A percentile compares a stretch with the other conserved stretches of the same genome.
These are phyloP conservation scores for Pseudopodoces humilis DNA, from an alignment of 2,113 vertebrate genomes.

Conservation along the genomic window DNA sequence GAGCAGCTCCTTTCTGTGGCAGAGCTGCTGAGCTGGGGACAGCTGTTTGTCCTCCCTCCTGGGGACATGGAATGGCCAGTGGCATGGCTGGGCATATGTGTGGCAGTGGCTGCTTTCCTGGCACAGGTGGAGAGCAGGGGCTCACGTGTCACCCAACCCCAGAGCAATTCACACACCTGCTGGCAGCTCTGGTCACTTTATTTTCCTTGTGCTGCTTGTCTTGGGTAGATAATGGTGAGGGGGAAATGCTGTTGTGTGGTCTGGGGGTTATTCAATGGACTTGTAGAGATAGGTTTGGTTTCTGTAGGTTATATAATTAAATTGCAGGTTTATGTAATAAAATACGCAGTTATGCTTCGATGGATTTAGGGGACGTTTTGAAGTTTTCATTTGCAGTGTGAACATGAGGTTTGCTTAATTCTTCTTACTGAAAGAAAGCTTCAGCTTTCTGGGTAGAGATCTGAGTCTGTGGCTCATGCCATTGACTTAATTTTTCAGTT, in stretches of 20 bases:
- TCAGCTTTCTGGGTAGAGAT: neutral
- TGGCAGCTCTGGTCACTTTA: neutral
- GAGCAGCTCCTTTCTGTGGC: neutral
- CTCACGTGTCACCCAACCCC: neutral
- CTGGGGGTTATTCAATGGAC: slow-evolving; percentile 27
- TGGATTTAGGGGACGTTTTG: slow-evolving; percentile 7
- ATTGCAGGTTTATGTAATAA: neutral
- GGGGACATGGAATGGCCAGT: neutral
- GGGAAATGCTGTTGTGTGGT: neutral
- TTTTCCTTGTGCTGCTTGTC: neutral
- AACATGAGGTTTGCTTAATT: neutral
- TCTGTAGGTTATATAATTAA: slow-evolving; percentile 26
- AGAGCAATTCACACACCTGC: neutral
- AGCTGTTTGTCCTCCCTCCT: neutral
- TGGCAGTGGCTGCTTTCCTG: neutral
- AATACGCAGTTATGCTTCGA: neutral
- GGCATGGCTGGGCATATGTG: neutral
- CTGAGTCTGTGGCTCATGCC: neutral
- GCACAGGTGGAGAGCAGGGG: neutral
- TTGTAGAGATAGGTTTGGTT: neutral
- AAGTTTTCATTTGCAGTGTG: neutral
- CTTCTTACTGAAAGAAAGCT: neutral
- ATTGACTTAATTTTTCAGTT: neutral
- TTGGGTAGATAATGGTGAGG: neutral
- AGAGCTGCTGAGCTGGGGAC: neutral